Conservation (phyloP, 2,888 invertebrate species). For the Ochropacha duplaris region DNA sequence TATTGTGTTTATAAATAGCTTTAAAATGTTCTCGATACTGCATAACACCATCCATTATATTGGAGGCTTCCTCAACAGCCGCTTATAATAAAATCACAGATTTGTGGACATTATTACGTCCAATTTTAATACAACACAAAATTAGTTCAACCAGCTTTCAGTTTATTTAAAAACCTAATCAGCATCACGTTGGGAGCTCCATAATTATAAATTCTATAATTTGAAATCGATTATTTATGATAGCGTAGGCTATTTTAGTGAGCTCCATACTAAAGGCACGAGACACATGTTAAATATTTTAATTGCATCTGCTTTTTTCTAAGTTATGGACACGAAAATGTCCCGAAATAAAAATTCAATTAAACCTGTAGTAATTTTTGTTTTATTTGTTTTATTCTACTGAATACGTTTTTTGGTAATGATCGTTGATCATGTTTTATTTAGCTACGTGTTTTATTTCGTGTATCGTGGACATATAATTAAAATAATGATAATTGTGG, state of each 20-base stretch:
- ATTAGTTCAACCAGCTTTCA: conserved; percentile 60
- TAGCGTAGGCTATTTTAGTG: conserved; percentile 40
- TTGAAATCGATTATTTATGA: conserved; percentile 49
- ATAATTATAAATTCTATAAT: conserved; percentile 55
- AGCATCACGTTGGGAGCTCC: conserved; percentile 55
- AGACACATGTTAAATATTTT: conserved; percentile 21
- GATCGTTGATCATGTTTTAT: conserved; percentile 8
- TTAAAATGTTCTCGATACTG: conserved; percentile 9
- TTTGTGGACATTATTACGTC: conserved; percentile 61
- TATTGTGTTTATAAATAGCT: background rate
- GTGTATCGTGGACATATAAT: background rate
- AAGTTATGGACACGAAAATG: conserved; percentile 42
- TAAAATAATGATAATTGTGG: conserved; percentile 3
- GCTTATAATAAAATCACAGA: conserved; percentile 62
- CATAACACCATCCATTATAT: conserved; percentile 44
- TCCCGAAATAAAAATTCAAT: conserved; percentile 54
- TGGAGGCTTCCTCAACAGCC: conserved; percentile 70
- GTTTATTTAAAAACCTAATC: conserved; percentile 61
- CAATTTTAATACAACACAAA: conserved; percentile 64
- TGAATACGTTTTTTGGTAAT: conserved; percentile 26
- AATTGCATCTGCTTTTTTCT: conserved; percentile 18
- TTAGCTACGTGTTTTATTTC: conserved; percentile 5
- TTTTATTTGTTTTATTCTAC: conserved; percentile 40
- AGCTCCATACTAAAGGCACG: conserved; percentile 30
- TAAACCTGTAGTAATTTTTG: conserved; percentile 37